Percentiles rank a stretch among this genome's conserved stretches.
These are phyloP conservation scores for Glaucomys volans DNA, from an alignment of 2,113 vertebrate species.

Conservation along the genomic window DNA sequence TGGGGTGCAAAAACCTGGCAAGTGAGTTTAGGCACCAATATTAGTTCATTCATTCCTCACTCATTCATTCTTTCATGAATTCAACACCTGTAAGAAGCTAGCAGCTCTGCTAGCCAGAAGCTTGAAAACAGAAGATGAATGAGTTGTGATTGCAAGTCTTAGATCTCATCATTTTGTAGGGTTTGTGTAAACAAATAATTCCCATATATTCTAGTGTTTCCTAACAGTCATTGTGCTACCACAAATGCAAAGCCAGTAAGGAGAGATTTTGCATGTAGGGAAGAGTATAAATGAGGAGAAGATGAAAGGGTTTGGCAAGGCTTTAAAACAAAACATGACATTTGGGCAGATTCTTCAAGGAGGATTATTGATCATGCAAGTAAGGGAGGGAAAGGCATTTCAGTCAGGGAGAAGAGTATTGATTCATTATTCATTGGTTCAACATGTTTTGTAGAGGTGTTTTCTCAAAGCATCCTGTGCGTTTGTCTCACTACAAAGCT, in stretches of 20 bases:
- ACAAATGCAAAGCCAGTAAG: not conserved
- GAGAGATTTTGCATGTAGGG: not conserved
- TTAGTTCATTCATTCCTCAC: not conserved
- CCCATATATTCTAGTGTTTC: not conserved
- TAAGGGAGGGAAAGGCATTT: not conserved
- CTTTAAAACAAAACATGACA: constrained; percentile 6
- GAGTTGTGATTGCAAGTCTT: not conserved
- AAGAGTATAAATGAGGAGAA: not conserved
- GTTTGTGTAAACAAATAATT: not conserved
- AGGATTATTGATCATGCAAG: not conserved
- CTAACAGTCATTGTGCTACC: not conserved
- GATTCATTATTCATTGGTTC: not conserved
- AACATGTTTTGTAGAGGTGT: not conserved
- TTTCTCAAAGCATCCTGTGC: not conserved
- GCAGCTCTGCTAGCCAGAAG: not conserved
- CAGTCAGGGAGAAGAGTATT: not conserved
- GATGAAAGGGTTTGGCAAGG: not conserved
- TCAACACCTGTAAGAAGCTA: not conserved
- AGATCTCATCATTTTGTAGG: not conserved
- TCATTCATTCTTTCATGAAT: not conserved
- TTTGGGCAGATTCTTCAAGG: constrained; percentile 5
- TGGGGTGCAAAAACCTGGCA: not conserved
- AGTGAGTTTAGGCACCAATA: not conserved
- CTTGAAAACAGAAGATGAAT: not conserved
- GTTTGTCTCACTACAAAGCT: constrained; percentile 10